These are phyloP conservation scores for Euborellia annulipes DNA, from an alignment of 1,140 invertebrate species.

Conservation along the genomic window DNA sequence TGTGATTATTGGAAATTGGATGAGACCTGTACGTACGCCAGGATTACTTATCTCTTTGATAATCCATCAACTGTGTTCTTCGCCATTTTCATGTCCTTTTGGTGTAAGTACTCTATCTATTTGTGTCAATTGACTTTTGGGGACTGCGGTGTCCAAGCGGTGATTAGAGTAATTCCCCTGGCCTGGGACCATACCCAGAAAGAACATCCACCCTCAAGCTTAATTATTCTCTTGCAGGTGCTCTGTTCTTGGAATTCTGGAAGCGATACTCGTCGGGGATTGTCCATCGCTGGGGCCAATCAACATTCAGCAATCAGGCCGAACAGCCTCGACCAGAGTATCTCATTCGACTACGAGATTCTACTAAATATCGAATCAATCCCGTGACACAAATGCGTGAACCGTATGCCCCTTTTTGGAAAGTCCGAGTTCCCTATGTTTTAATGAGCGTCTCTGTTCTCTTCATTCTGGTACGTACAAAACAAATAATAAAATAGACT, in stretches of 20 bases:
- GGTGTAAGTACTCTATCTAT: constrained; percentile 44
- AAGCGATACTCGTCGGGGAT: neutral
- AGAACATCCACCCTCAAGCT: no score
- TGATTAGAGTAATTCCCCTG: no score
- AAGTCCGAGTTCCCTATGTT: neutral
- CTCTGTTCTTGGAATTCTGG: neutral
- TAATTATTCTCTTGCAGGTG: neutral
- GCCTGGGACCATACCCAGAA: no score
- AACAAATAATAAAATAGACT: neutral
- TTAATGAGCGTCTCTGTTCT: neutral
- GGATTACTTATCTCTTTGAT: constrained; percentile 85
- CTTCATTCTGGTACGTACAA: neutral
- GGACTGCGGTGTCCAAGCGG: no score
- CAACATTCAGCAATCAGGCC: neutral
- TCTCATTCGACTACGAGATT: neutral
- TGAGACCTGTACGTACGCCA: constrained; percentile 76
- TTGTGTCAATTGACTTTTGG: no score
- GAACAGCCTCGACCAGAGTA: constrained; percentile 1
- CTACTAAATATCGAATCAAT: neutral
- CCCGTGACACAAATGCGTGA: neutral
- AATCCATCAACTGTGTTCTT: constrained; percentile 88
- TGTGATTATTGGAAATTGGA: constrained; percentile 79
- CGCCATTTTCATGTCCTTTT: constrained; percentile 93
- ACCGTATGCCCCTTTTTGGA: neutral
- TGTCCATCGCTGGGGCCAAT: neutral